Percentiles rank a stretch among this genome's conserved stretches.
Evolutionary conservation across 2,797 vertebrate species (phyloP).

Genomic region (Rhinatrema bivittatum): DNA sequence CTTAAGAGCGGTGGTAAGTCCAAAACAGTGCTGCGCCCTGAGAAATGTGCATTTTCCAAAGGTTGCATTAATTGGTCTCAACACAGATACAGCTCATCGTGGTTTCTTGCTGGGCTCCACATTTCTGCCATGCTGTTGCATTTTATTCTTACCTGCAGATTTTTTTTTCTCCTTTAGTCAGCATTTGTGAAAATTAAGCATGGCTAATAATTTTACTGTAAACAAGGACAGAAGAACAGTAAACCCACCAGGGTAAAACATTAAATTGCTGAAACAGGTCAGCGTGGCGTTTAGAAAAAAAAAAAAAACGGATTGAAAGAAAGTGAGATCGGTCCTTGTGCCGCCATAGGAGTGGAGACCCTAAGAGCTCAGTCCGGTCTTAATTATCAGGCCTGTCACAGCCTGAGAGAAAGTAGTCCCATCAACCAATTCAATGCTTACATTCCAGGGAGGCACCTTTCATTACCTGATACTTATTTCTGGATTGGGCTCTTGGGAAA

Average conservation of each 20-base stretch:
- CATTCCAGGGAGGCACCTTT: too few species aligned
- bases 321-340: background rate
- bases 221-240: background rate
- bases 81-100: constrained; percentile 15
- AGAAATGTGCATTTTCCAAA: constrained; percentile 41
- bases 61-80: constrained; percentile 30
- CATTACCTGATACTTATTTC: too few species aligned
- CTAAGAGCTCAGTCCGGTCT: too few species aligned
- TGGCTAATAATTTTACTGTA: fast-evolving
- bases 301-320: background rate
- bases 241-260: fast-evolving
- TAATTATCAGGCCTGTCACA: too few species aligned
- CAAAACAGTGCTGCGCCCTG: too few species aligned
- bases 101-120: background rate
- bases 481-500: too few species aligned
- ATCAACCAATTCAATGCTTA: too few species aligned
- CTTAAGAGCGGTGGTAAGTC: constrained; percentile 50
- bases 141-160: background rate
- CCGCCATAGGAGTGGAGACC: fast-evolving
- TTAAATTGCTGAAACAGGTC: fast-evolving
- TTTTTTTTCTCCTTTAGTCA: background rate
- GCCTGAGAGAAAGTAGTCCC: too few species aligned
- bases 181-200: background rate
- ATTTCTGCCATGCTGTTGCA: background rate
- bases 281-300: background rate